Conservation (phyloP, 2,113 vertebrate species). For the Illadopsis cleaveri region DNA sequence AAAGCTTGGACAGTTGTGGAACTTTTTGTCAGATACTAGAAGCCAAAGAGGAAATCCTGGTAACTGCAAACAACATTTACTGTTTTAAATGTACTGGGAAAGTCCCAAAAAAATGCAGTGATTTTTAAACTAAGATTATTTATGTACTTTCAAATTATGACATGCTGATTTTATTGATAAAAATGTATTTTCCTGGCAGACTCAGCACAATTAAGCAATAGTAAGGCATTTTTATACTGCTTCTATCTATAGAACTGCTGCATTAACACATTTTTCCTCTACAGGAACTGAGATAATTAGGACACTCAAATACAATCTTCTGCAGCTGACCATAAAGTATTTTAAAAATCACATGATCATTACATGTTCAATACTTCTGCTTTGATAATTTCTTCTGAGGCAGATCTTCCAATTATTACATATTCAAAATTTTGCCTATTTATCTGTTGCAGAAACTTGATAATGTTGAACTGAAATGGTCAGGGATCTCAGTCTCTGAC, state of each 20-base stretch:
- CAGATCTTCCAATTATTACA: not conserved
- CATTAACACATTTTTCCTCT: not conserved
- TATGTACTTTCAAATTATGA: not conserved
- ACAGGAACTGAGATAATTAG: not conserved
- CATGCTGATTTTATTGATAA: not conserved
- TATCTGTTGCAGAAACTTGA: not conserved
- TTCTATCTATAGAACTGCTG: not conserved
- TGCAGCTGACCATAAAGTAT: not conserved
- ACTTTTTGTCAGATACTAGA: not conserved
- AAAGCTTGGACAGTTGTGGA: not conserved
- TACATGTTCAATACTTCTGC: not conserved
- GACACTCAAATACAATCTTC: not conserved
- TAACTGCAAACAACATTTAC: conserved; percentile 27
- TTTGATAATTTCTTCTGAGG: not conserved
- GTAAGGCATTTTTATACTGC: not conserved
- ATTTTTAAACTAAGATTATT: not conserved
- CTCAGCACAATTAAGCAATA: not conserved
- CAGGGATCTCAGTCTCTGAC: not conserved
- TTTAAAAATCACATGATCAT: not conserved
- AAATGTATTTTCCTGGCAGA: not conserved
- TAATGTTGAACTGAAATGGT: not conserved
- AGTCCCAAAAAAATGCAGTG: not conserved
- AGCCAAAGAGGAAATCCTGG: conserved; percentile 63
- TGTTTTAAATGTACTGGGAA: conserved; percentile 2
- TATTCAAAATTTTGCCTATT: not conserved